Evolutionary conservation across 2,888 invertebrate genomes (phyloP).

Genomic region (Polietes domitor): DNA sequence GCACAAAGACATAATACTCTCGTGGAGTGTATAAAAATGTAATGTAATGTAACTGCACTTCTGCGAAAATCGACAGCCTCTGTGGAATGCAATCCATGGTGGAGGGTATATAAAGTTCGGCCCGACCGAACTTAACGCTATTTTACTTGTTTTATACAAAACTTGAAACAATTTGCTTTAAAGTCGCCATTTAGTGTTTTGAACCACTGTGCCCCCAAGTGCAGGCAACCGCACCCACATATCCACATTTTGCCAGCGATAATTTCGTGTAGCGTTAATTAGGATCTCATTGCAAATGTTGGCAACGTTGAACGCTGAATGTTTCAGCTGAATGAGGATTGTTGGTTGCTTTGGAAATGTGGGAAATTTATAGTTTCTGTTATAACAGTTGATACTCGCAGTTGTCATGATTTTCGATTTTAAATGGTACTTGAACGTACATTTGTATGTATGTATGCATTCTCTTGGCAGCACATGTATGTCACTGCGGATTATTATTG

Average conservation of each 20-base stretch:
- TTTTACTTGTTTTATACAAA: too few species aligned
- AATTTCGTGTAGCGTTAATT: conserved; percentile 62
- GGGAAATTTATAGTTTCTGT: conserved; percentile 16
- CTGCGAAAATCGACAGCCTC: too few species aligned
- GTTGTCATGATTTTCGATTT: conserved; percentile 8
- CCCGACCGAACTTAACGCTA: too few species aligned
- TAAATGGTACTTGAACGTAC: not conserved
- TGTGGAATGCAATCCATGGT: too few species aligned
- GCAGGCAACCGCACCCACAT: conserved; percentile 25
- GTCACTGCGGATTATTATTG: too few species aligned
- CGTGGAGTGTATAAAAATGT: too few species aligned
- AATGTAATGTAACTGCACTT: too few species aligned
- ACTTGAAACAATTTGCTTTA: too few species aligned
- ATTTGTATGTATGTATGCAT: not conserved
- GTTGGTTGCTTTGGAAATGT: not conserved
- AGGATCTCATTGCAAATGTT: conserved; percentile 58
- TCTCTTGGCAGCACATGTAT: too few species aligned
- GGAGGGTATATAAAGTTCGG: too few species aligned
- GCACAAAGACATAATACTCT: too few species aligned
- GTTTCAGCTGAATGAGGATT: not conserved
- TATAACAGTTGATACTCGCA: conserved; percentile 15
- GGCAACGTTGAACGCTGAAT: conserved; percentile 10
- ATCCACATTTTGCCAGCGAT: conserved; percentile 25
- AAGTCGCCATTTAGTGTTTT: not conserved
- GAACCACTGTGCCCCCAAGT: not conserved